phyloP scores from a whole-genome alignment of 2,888 invertebrate genomes.

The Listrodromus nycthemerus region DNA sequence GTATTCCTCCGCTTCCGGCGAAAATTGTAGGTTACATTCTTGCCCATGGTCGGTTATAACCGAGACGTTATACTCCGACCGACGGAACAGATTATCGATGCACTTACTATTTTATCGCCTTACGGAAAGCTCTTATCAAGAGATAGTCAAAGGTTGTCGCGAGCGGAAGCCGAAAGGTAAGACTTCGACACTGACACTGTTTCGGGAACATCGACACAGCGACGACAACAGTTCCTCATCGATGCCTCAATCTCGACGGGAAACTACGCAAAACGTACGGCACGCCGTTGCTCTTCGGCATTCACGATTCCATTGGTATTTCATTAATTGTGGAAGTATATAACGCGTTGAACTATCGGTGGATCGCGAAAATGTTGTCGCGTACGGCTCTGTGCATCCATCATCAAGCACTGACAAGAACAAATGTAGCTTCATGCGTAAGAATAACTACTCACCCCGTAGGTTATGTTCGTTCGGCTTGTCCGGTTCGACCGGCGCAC shows the following conservation, averaged over 20 bases:
- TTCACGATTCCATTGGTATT: conserved; percentile 4
- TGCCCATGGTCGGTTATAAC: not conserved
- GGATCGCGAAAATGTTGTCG: conserved; percentile 73
- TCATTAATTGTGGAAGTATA: conserved; percentile 28
- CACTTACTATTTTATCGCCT: not conserved
- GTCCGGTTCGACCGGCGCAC: not conserved
- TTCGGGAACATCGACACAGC: not conserved
- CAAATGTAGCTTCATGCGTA: conserved; percentile 72
- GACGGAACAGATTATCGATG: not conserved
- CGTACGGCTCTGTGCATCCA: conserved; percentile 69
- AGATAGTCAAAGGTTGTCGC: not conserved
- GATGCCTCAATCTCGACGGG: not conserved
- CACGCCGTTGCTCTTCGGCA: conserved; percentile 10
- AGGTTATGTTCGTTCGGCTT: conserved; percentile 71
- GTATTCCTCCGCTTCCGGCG: not conserved
- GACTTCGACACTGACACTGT: not conserved
- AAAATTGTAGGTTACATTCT: not conserved
- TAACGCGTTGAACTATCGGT: not conserved
- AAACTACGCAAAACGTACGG: conserved; percentile 23
- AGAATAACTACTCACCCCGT: conserved; percentile 31
- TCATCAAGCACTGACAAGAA: conserved; percentile 68
- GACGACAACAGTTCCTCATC: not conserved
- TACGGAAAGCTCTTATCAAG: not conserved
- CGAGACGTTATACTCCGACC: not conserved
- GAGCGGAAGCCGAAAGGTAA: not conserved